These are phyloP conservation scores for Phacellophora camtschatica DNA, from an alignment of 30 jellyfish, hydroid and myxozoan species.

Conservation along the genomic window DNA sequence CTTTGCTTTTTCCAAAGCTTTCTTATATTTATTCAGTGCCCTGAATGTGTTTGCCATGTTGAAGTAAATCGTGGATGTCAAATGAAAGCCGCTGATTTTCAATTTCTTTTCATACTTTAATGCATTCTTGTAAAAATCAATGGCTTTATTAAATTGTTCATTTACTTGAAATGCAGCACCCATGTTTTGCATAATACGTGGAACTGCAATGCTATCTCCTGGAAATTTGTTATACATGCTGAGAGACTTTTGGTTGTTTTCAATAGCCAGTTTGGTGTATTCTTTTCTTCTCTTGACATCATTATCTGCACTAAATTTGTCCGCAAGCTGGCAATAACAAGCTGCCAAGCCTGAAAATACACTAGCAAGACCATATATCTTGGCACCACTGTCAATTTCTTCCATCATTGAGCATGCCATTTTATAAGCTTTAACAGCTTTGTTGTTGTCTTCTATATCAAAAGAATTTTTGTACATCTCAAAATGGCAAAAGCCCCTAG, in stretches of 20 bases:
- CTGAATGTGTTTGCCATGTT: slow-evolving; percentile 34
- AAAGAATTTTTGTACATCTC: slow-evolving; percentile 1
- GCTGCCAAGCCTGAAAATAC: slow-evolving; percentile 14
- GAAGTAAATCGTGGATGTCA: slow-evolving; percentile 10
- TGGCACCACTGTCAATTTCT: neutral
- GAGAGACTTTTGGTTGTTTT: neutral
- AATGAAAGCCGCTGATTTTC: neutral
- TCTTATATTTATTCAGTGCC: neutral
- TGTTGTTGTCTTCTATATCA: neutral
- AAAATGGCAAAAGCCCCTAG: slow-evolving; percentile 1
- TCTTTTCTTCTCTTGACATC: neutral
- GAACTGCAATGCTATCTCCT: neutral
- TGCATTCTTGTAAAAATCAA: slow-evolving; percentile 13
- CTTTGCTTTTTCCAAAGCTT: slow-evolving; percentile 3
- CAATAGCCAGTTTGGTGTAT: neutral
- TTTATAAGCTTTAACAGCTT: slow-evolving; percentile 12
- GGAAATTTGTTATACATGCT: neutral
- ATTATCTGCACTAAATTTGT: neutral
- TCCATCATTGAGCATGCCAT: neutral
- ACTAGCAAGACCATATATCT: neutral
- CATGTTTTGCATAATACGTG: slow-evolving; percentile 10
- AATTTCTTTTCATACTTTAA: neutral
- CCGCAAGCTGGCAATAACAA: neutral
- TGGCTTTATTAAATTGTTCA: slow-evolving; percentile 19
- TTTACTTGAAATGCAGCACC: slow-evolving; percentile 1